Conservation (phyloP, 2,888 invertebrate species). For the Perdita meconis region DNA sequence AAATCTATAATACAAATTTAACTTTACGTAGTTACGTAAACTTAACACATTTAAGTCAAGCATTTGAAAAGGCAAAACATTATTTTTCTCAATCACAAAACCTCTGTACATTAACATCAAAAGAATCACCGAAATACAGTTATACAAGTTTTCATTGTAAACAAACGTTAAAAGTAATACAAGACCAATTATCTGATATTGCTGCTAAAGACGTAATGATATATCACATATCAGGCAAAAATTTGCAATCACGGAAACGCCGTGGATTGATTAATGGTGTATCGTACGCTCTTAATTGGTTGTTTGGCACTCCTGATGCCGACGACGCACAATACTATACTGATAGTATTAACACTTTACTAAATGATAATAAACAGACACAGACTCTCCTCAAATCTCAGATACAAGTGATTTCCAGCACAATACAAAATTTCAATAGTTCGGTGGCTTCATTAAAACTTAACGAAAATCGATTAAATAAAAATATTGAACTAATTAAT, state of each 20-base stretch:
- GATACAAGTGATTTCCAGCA: too few relatives aligned
- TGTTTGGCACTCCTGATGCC: conserved; percentile 28
- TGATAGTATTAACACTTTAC: too few relatives aligned
- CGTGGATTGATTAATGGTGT: conserved; percentile 19
- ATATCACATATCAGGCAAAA: background rate
- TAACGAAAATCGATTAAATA: too few relatives aligned
- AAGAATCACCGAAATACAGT: background rate
- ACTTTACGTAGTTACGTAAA: background rate
- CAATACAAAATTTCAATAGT: too few relatives aligned
- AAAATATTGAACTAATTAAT: too few relatives aligned
- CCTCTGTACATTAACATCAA: background rate
- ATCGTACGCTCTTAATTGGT: conserved; percentile 16
- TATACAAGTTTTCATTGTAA: conserved; percentile 14
- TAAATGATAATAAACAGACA: too few relatives aligned
- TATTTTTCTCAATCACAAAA: conserved; percentile 5
- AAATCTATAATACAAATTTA: conserved; percentile 7
- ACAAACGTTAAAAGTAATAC: background rate
- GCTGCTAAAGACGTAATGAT: background rate
- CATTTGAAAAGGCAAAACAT: background rate
- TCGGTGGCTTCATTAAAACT: too few relatives aligned
- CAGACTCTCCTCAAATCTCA: too few relatives aligned
- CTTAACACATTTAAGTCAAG: background rate
- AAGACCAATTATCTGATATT: background rate
- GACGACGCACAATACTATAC: too few relatives aligned
- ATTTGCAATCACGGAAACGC: background rate